Conservation (phyloP, 2,888 invertebrate species). For the Isotomurus palustris region DNA sequence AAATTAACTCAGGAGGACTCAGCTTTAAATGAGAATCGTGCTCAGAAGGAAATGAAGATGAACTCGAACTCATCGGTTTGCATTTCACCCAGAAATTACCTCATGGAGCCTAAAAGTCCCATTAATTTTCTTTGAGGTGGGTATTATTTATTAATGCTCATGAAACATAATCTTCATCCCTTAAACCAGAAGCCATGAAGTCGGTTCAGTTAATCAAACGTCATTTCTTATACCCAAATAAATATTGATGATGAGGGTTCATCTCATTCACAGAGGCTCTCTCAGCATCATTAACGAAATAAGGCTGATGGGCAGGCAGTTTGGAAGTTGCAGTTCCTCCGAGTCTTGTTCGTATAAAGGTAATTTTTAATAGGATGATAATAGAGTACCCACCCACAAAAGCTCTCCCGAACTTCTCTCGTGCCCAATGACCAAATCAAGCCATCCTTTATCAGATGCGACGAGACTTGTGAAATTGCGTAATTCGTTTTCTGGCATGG, state of each 20-base stretch:
- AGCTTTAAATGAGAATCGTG: no score
- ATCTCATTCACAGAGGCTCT: not conserved
- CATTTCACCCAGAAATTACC: constrained; percentile 12
- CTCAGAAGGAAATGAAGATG: no score
- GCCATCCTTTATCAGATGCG: constrained; percentile 12
- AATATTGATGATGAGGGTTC: constrained; percentile 14
- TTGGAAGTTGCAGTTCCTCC: not conserved
- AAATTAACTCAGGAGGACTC: no score
- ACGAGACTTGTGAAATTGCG: constrained; percentile 12
- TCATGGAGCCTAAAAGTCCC: constrained; percentile 10
- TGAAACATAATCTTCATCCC: not conserved
- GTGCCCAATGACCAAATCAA: constrained; percentile 16
- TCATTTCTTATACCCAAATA: constrained; percentile 8
- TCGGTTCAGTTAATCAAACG: constrained; percentile 15
- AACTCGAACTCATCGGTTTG: no score
- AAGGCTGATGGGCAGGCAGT: not conserved
- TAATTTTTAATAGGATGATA: constrained; percentile 18
- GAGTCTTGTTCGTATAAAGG: not conserved
- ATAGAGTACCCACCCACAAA: constrained; percentile 14
- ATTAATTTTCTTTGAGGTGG: constrained; percentile 10
- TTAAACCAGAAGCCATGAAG: constrained; percentile 12
- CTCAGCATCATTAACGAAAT: not conserved
- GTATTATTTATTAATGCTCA: not conserved
- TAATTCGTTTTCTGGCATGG: constrained; percentile 10
- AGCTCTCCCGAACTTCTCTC: constrained; percentile 7